Conservation (phyloP, 2,888 invertebrate genomes). For the Eudasyphora cyanicolor region DNA sequence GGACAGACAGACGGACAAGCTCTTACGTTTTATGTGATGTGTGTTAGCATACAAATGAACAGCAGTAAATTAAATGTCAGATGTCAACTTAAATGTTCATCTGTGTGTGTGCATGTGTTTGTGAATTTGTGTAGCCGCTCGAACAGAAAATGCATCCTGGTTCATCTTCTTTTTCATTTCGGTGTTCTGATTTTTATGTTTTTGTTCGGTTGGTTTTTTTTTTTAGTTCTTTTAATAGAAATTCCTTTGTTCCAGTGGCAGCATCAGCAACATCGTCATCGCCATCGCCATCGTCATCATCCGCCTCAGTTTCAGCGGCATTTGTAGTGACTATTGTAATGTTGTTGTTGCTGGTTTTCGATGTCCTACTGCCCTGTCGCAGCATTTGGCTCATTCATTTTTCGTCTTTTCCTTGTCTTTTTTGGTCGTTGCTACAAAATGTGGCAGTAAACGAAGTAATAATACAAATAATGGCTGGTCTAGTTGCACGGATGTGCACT, state of each 20-base stretch:
- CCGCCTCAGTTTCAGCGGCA: background rate
- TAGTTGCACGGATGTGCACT: background rate
- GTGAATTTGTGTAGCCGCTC: background rate
- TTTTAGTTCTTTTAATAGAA: constrained; percentile 33
- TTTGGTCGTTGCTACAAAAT: background rate
- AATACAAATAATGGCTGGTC: constrained; percentile 13
- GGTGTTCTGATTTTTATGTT: constrained; percentile 30
- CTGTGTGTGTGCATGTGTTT: background rate
- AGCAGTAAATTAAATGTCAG: constrained; percentile 62
- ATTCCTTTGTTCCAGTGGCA: constrained; percentile 32
- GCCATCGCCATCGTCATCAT: background rate
- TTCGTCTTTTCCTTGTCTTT: background rate
- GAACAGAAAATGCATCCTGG: constrained; percentile 26
- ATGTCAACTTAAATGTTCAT: constrained; percentile 54
- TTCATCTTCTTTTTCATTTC: constrained; percentile 27
- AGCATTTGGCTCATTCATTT: background rate
- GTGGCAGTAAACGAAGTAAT: constrained; percentile 1
- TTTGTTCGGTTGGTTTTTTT: constrained; percentile 39
- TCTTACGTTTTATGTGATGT: constrained; percentile 23
- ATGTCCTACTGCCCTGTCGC: background rate
- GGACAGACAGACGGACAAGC: constrained; percentile 21
- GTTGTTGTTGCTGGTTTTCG: background rate
- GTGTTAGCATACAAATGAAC: constrained; percentile 44
- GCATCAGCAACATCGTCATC: background rate
- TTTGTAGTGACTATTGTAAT: too few relatives aligned